phyloP scores from a whole-genome alignment of 2,888 invertebrate species.

The Ditylenchus weischeri region DNA sequence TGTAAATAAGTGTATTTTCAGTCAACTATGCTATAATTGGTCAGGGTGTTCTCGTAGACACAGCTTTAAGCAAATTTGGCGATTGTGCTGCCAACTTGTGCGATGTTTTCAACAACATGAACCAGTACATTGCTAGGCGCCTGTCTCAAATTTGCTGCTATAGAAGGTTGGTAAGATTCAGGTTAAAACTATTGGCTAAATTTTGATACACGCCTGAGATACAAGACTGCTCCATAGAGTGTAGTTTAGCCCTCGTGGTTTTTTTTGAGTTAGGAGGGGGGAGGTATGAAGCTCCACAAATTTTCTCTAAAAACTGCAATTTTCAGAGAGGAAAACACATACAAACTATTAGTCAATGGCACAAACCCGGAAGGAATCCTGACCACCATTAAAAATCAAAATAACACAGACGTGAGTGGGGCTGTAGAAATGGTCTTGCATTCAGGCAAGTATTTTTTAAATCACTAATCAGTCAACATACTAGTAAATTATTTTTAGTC shows the following conservation, averaged over 20 bases:
- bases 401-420: background rate
- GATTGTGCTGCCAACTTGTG: slow-evolving; percentile 27
- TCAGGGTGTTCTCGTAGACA: slow-evolving; percentile 52
- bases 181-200: background rate
- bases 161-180: slow-evolving; percentile 7
- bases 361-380: background rate
- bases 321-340: slow-evolving; percentile 13
- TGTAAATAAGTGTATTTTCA: background rate
- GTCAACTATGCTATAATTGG: slow-evolving; percentile 42
- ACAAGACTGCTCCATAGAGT: too few species aligned
- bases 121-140: slow-evolving; percentile 40
- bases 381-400: too few species aligned
- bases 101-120: slow-evolving; percentile 42
- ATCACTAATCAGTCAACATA: too few species aligned
- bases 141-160: slow-evolving; percentile 30
- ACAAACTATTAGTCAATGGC: background rate
- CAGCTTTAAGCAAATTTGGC: slow-evolving; percentile 39
- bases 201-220: background rate
- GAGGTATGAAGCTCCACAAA: too few species aligned
- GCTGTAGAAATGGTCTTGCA: slow-evolving; percentile 13
- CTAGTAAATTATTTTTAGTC: too few species aligned
- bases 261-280: too few species aligned
- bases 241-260: too few species aligned
- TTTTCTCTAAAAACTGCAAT: too few species aligned
- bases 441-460: slow-evolving; percentile 4